Base-by-base conservation (phyloP, 2,113 vertebrate species). In the Morone saxatilis region DNA sequence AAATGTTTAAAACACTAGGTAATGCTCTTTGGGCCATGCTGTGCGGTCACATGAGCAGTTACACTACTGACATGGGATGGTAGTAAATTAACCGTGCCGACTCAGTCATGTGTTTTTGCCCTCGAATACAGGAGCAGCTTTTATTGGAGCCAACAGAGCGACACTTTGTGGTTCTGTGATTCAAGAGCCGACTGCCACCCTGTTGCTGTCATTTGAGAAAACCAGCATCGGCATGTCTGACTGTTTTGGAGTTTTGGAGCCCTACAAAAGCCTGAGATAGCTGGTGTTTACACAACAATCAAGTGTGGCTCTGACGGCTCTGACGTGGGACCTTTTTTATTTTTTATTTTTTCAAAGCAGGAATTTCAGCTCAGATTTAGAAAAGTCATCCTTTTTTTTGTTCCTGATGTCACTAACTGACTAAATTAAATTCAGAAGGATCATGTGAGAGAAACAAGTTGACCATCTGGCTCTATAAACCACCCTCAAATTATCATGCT, bases 281-380 rank as follows among this genome's bases (percentile, higher is more conserved):
- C 22, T 70, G 17, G 50, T 65, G 78, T 87, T 88, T 84, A 80
- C 67, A 67, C 77, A 84, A 81, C 67, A 77, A 6, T 61, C 9
- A n/a, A 48, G 25, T n/a, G 51, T 7, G 0, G 11, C 47, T 57
- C 25, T 56, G 45, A 66, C 11, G 0, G 11, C 47, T 57, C 25
- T 56, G 45, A 66, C 11, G 1, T 22, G 57, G 6, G 22, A 19
- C 45, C 11, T 10, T 40, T 22, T 31, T 31, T 31, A 2, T 31
- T n/a, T n/a, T n/a, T n/a, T n/a, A n/a, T n/a, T 31, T 31, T 31
- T 31, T 31, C 31, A 54, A 74, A 76, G 54, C 53, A 71, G 71
- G 7, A 40, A 65, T 68, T 66, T 76, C 7, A 82, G 22, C 7
- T 60, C 19, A 13, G 31, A 25, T 66, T 66, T 62, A 10, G 22